phyloP scores from a whole-genome alignment of 2,113 vertebrate species.

The Xiphophorus hellerii region DNA sequence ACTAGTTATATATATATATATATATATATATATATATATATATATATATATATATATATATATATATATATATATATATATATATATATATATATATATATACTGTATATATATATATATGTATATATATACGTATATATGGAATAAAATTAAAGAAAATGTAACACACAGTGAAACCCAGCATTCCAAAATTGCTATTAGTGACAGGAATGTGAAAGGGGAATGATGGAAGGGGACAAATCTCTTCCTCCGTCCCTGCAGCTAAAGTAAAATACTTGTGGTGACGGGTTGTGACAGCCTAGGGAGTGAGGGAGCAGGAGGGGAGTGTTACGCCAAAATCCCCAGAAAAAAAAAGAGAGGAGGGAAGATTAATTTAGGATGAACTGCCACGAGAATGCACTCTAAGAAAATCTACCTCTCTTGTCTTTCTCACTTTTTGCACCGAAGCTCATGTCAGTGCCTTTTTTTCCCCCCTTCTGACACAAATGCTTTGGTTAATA shows the following conservation, averaged over 20 bases:
- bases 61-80: no score
- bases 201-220: conserved; percentile 45
- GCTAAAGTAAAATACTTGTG: conserved; percentile 72
- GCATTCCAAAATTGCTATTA: conserved; percentile 44
- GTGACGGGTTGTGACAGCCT: conserved; percentile 74
- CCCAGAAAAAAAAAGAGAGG: conserved; percentile 50
- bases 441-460: conserved; percentile 8
- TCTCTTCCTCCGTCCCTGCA: conserved; percentile 54
- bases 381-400: conserved; percentile 39
- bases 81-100: no score
- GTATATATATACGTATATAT: not conserved
- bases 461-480: not conserved
- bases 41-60: no score
- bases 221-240: conserved; percentile 62
- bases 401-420: conserved; percentile 19
- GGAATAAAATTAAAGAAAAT: conserved; percentile 22
- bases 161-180: conserved; percentile 22
- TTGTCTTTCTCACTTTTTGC: conserved; percentile 43
- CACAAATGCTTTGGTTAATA: conserved; percentile 4
- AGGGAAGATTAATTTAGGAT: conserved; percentile 63
- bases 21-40: no score
- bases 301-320: conserved; percentile 66
- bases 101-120: no score
- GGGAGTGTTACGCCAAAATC: conserved; percentile 70
- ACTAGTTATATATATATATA: conserved; percentile 1